A percentile compares a stretch with the other conserved stretches of the same genome.
Evolutionary conservation across 1,140 invertebrate genomes (phyloP).

Genomic region (Epicauta chinensis): DNA sequence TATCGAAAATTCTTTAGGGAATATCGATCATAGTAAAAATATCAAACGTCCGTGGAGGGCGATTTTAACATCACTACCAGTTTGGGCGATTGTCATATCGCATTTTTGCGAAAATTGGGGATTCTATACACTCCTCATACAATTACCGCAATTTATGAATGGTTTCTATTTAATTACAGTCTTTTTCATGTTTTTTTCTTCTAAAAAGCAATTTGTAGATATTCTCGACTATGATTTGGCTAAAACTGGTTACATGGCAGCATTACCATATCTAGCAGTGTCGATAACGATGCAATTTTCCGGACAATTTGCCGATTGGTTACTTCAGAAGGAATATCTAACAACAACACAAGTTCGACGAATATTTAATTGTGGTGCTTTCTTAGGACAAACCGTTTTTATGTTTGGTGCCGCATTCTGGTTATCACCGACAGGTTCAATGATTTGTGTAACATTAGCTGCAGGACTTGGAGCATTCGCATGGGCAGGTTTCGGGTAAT

Average conservation of each 20-base stretch:
- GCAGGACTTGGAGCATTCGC: slow-evolving; percentile 84
- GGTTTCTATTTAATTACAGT: no score
- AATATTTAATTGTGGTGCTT: slow-evolving; percentile 70
- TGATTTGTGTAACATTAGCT: slow-evolving; percentile 73
- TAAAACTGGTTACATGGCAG: slow-evolving; percentile 73
- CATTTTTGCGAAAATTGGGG: slow-evolving; percentile 96
- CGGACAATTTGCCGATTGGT: slow-evolving; percentile 74
- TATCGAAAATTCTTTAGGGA: slow-evolving; percentile 52
- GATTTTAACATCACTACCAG: slow-evolving; percentile 74
- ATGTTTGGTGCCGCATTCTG: slow-evolving; percentile 72
- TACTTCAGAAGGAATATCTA: slow-evolving; percentile 56
- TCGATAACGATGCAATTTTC: slow-evolving; percentile 68
- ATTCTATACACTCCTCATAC: slow-evolving; percentile 86
- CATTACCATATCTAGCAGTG: slow-evolving; percentile 83
- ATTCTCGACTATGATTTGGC: slow-evolving; percentile 64
- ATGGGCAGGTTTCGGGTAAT: slow-evolving; percentile 76
- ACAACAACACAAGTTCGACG: slow-evolving; percentile 69
- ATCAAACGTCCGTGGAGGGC: slow-evolving; percentile 69
- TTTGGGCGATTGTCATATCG: slow-evolving; percentile 85
- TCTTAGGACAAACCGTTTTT: slow-evolving; percentile 75
- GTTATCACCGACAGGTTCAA: slow-evolving; percentile 55
- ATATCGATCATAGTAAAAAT: slow-evolving; percentile 36
- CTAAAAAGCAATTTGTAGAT: no score
- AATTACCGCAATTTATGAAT: slow-evolving; percentile 86
- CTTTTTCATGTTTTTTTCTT: no score